Conservation (phyloP, 2,113 vertebrate genomes). For the Pitta sordida region DNA sequence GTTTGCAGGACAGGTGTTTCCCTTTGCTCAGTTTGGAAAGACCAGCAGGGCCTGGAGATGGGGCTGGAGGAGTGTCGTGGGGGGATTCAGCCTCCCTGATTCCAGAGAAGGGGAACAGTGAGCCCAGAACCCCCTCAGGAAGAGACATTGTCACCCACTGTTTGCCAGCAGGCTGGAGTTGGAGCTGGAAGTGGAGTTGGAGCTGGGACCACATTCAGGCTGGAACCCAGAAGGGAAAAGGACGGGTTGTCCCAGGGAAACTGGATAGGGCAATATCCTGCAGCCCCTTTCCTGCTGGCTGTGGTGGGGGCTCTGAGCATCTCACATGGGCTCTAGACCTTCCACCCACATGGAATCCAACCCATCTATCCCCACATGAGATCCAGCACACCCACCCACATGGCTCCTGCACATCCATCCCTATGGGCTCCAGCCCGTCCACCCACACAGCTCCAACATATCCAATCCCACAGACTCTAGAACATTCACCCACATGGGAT, state of each 20-base stretch:
- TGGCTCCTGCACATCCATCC: background rate
- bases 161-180: background rate
- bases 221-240: background rate
- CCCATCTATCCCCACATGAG: too few relatives aligned
- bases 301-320: background rate
- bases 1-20: background rate
- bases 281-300: rapidly evolving
- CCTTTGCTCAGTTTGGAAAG: background rate
- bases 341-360: background rate
- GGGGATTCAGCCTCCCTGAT: background rate
- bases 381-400: background rate
- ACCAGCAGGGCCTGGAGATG: background rate
- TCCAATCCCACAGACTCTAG: background rate
- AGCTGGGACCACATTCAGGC: background rate
- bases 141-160: background rate
- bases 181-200: background rate
- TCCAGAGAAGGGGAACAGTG: rapidly evolving
- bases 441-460: too few relatives aligned
- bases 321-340: background rate
- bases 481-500: rapidly evolving
- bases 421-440: background rate
- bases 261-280: background rate
- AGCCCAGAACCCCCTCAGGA: background rate
- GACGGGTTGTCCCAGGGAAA: background rate
- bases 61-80: background rate